Evolutionary conservation across 1,140 invertebrate genomes (phyloP), one percentile per base, ranked within the genome.

Genomic region (Eulimnadia texana): DNA sequence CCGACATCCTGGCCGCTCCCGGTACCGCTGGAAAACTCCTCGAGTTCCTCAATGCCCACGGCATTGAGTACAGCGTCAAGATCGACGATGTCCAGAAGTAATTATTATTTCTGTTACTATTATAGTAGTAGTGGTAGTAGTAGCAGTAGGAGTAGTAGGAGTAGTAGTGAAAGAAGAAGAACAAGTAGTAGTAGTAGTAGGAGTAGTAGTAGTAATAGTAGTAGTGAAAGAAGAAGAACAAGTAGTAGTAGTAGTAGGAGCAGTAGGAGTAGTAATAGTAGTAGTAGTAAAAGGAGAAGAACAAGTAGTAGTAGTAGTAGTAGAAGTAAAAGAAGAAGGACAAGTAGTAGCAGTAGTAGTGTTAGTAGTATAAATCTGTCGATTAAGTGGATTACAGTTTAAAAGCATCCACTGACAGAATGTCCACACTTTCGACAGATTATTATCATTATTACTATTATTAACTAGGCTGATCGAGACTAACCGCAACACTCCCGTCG

Each of bases 41-140:
- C 6, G 13, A 25, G 25, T 27, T 42, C 2, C 22, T 63, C 9
- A 6, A 25, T 3, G 47, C 50, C 16, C 20, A 50, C 23, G 23
- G 42, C n/a, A 52, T 60, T 11, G 22, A n/a, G 20, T 52, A 59
- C 42, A 24, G 25, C n/a, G 50, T 60, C 13, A 47, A 47, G 20
- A 58, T 63, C 42, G 24, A 27, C 19, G 57, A 63, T 51, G 62
- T 63, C 10, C 62, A 63, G 24, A 59, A 28, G 62, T 63, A 60
- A 55, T 10, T 49, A 16, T 3, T 33, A 20, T 58, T 22, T 24
- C n/a, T 50, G 6, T 2, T n/a, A 50, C 13, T 13, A 11, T 24
- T 51, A 16, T 52, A 2, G n/a, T 52, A 20, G 11, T 24, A 52
- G 25, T 52, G 19, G 3, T 3, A 29, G 23, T 1, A 23, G 22